These are phyloP conservation scores for Phania funesta DNA, from an alignment of 2,888 invertebrate species.

Conservation along the genomic window DNA sequence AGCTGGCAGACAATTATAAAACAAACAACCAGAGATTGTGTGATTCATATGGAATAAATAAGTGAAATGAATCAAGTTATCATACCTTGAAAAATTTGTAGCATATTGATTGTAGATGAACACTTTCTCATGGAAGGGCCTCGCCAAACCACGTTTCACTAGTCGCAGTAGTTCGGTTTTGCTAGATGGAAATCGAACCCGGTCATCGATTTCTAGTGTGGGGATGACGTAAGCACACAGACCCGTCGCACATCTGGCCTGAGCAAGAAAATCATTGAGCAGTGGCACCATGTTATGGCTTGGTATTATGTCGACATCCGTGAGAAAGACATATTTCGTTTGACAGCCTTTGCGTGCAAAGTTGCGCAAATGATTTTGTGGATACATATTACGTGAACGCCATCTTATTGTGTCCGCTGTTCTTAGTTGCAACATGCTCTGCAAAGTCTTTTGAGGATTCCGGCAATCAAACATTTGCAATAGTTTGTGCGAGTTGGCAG, in stretches of 20 bases:
- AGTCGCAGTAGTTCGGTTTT: conserved; percentile 89
- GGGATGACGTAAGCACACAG: conserved; percentile 94
- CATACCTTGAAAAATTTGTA: conserved; percentile 91
- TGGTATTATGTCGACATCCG: conserved; percentile 94
- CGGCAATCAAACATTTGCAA: conserved; percentile 85
- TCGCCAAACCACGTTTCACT: conserved; percentile 88
- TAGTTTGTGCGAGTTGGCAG: conserved; percentile 84
- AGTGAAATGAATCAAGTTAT: conserved; percentile 5
- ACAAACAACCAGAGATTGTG: neutral
- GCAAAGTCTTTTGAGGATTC: conserved; percentile 84
- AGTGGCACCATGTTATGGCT: conserved; percentile 86
- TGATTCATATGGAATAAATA: conserved; percentile 48
- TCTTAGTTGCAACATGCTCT: conserved; percentile 83
- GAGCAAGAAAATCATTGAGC: conserved; percentile 85
- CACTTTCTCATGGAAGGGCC: conserved; percentile 94
- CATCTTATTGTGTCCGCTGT: conserved; percentile 85
- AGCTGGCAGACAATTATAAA: conserved; percentile 19
- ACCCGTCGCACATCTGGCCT: conserved; percentile 81
- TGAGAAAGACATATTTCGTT: conserved; percentile 89
- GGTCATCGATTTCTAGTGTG: conserved; percentile 91
- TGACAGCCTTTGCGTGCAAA: conserved; percentile 92
- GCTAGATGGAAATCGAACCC: conserved; percentile 89
- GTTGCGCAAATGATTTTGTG: conserved; percentile 94
- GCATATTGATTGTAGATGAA: conserved; percentile 96
- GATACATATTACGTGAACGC: conserved; percentile 89